Percentiles rank a stretch among this genome's conserved stretches.
Conservation (phyloP, 1,140 invertebrate species). For the Scaptodrosophila lebanonensis region DNA sequence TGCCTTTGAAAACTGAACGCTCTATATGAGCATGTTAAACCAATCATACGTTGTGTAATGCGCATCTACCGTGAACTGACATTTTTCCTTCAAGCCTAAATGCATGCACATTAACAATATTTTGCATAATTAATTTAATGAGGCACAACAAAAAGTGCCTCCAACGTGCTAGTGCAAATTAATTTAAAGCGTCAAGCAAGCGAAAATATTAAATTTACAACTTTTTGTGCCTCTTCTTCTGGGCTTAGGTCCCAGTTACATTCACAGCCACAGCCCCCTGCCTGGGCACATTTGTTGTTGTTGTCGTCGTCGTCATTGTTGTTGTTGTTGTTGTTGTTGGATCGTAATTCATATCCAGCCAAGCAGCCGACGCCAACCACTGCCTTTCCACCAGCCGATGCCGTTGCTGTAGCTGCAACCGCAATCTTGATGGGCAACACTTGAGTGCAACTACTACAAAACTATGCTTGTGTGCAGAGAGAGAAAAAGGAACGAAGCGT, state of each 20-base stretch:
- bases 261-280: neutral
- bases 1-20: too few relatives aligned
- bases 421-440: constrained; percentile 56
- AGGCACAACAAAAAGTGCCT: constrained; percentile 7
- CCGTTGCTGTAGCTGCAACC: constrained; percentile 13
- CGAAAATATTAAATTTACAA: constrained; percentile 51
- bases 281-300: constrained; percentile 15
- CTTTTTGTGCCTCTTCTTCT: constrained; percentile 6
- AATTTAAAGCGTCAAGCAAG: constrained; percentile 43
- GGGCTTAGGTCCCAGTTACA: neutral
- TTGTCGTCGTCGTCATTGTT: constrained; percentile 29
- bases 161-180: constrained; percentile 42
- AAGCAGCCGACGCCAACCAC: constrained; percentile 19
- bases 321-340: constrained; percentile 10
- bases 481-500: constrained; percentile 34
- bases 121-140: constrained; percentile 36
- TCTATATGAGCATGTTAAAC: too few relatives aligned
- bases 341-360: constrained; percentile 49
- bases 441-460: constrained; percentile 50
- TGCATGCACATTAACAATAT: neutral
- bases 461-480: constrained; percentile 49
- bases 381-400: constrained; percentile 1
- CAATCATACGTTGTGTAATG: too few relatives aligned
- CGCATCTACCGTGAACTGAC: too few relatives aligned
- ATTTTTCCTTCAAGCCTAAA: too few relatives aligned